Base-by-base conservation (phyloP, 2,888 invertebrate species). In the Lepeophtheirus nordmannii region DNA sequence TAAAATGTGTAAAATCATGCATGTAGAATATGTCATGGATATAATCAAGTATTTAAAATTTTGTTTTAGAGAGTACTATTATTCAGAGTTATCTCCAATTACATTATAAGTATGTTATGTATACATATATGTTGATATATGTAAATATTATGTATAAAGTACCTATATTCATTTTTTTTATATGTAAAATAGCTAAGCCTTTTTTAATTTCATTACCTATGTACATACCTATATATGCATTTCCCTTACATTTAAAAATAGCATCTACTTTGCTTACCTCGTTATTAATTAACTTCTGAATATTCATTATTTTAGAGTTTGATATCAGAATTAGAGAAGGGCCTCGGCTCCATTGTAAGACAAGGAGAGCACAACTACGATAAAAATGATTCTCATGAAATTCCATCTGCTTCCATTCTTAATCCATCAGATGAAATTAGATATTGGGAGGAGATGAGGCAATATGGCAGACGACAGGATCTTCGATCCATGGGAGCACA, bases 381-480 rank as follows among this genome's bases (percentile, higher is more conserved):
- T 20, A 20, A n/a, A n/a, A 40, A 40, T 14, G 62, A 62, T n/a
- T 37, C 37, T 9, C 38, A 61, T 62, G 17, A 23, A 17, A 38
- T 23, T 12, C 37, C 30, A 17, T 60, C 60, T 8, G 22, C 73
- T 85, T 85, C 83, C 60, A 82, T 85, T 62, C 74, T 83, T 69
- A 80, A 80, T 53, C 78, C 85, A 58, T 80, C 81, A 69, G 85
- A 87, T 76, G 87, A 87, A 78, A 76, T 84, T 58, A 81, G 83
- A 71, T 85, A 83, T 74, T 87, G 87, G 87, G 79, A 78, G 69
- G 79, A 81, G 20, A 71, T 80, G 41, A 74, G 77, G n/a, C 77
- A 80, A 62, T 78, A 78, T 61, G 76, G 75, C 65, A 80, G 80
- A 72, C 75, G 76, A 10, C 79, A 78, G 70, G 80, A 81, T 46